Evolutionary conservation across 2,113 vertebrate species (phyloP).

Genomic region (Xiphorhynchus elegans): DNA sequence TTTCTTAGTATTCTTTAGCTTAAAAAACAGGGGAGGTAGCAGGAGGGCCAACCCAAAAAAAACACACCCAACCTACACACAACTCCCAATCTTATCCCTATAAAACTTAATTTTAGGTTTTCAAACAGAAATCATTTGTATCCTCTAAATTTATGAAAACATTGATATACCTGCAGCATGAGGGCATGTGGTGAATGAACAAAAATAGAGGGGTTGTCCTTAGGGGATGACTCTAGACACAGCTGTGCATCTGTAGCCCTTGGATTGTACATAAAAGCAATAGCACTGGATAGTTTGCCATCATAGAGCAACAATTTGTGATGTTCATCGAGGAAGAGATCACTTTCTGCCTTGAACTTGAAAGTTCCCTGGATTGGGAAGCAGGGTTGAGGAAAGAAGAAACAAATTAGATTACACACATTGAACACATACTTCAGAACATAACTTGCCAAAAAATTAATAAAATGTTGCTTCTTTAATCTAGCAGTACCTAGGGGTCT

Average conservation of each 20-base stretch:
- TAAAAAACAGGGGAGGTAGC: background rate
- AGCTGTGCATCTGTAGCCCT: constrained; percentile 97
- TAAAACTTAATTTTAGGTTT: background rate
- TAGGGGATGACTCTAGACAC: constrained; percentile 96
- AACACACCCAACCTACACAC: fast-evolving
- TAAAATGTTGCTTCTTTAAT: background rate
- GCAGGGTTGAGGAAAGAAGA: background rate
- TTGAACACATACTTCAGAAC: background rate
- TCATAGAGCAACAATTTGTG: constrained; percentile 94
- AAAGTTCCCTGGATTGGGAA: constrained; percentile 85
- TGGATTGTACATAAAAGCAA: constrained; percentile 96
- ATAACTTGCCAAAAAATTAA: background rate
- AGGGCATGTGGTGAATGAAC: constrained; percentile 97
- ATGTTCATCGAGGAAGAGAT: constrained; percentile 93
- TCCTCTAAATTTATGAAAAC: background rate
- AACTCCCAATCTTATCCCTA: background rate
- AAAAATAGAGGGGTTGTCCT: constrained; percentile 95
- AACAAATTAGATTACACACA: background rate
- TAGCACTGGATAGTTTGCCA: constrained; percentile 89
- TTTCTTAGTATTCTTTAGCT: background rate
- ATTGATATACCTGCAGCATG: constrained; percentile 92
- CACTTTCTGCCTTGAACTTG: constrained; percentile 96
- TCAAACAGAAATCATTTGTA: background rate
- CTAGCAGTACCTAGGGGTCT: background rate
- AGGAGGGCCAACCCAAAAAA: background rate